Conservation (phyloP, 2,888 invertebrate genomes). For the Brachypterus glaber region DNA sequence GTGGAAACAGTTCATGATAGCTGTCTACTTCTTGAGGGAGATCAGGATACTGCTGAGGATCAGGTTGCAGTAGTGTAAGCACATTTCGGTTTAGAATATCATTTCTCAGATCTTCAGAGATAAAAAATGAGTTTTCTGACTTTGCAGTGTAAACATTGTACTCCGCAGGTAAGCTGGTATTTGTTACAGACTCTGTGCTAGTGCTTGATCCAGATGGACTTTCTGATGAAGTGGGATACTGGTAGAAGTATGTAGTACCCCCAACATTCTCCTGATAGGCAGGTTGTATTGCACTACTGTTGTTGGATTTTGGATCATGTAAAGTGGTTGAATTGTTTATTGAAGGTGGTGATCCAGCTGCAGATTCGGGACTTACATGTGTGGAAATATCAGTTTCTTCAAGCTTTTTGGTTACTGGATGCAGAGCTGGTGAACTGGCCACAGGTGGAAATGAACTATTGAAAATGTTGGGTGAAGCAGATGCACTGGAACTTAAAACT, state of each 20-base stretch:
- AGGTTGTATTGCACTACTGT: conserved; percentile 32
- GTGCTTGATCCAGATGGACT: background rate
- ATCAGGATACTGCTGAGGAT: conserved; percentile 48
- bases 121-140: conserved; percentile 58
- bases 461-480: conserved; percentile 38
- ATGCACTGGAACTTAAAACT: conserved; percentile 20
- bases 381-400: conserved; percentile 24
- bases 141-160: conserved; percentile 56
- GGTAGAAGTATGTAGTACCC: conserved; percentile 91
- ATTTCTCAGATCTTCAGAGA: conserved; percentile 72
- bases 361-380: conserved; percentile 22
- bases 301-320: conserved; percentile 30
- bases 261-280: conserved; percentile 74
- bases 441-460: conserved; percentile 33
- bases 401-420: conserved; percentile 24
- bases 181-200: conserved; percentile 26
- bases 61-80: conserved; percentile 64
- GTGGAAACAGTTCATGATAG: conserved; percentile 77
- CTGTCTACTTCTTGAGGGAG: conserved; percentile 83
- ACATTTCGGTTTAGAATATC: conserved; percentile 70
- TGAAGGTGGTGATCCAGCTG: conserved; percentile 32
- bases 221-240: conserved; percentile 20
- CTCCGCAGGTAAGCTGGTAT: conserved; percentile 36
- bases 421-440: conserved; percentile 27
- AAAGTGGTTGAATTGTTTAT: conserved; percentile 39